A percentile compares a stretch with the other conserved stretches of the same genome.
Conservation (phyloP, 2,888 invertebrate species). For the Aphodius granarius region DNA sequence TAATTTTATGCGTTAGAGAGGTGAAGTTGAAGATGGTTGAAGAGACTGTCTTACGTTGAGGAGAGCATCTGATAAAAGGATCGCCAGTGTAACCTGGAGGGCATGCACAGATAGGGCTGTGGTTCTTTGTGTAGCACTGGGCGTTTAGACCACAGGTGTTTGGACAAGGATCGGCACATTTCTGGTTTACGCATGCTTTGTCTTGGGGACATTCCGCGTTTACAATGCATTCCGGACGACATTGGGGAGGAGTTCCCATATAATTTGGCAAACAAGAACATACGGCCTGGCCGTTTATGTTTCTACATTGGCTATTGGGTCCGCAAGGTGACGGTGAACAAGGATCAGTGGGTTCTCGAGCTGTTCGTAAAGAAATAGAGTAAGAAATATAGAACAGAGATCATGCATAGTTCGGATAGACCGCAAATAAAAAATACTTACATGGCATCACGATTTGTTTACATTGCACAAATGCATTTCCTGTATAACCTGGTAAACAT, state of each 20-base stretch:
- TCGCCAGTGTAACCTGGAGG: conserved; percentile 83
- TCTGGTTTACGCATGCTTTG: conserved; percentile 81
- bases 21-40: neutral
- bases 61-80: conserved; percentile 78
- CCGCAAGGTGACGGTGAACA: conserved; percentile 87
- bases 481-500: conserved; percentile 74
- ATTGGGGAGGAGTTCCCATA: conserved; percentile 76
- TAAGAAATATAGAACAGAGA: conserved; percentile 13
- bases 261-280: conserved; percentile 83
- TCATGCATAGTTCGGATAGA: conserved; percentile 1
- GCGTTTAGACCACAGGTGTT: conserved; percentile 86
- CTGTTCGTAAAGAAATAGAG: conserved; percentile 44
- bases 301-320: conserved; percentile 82
- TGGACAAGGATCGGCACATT: conserved; percentile 85
- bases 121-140: conserved; percentile 79
- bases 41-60: conserved; percentile 61
- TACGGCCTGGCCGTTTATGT: conserved; percentile 76
- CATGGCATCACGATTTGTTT: conserved; percentile 57
- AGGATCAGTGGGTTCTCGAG: conserved; percentile 62
- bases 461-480: conserved; percentile 82
- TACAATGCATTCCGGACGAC: conserved; percentile 85
- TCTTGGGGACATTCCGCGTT: conserved; percentile 82
- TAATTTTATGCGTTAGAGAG: neutral
- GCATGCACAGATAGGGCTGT: conserved; percentile 87
- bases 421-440: conserved; percentile 9